Conservation (phyloP, 2,888 invertebrate species). For the Heliconius sara region DNA sequence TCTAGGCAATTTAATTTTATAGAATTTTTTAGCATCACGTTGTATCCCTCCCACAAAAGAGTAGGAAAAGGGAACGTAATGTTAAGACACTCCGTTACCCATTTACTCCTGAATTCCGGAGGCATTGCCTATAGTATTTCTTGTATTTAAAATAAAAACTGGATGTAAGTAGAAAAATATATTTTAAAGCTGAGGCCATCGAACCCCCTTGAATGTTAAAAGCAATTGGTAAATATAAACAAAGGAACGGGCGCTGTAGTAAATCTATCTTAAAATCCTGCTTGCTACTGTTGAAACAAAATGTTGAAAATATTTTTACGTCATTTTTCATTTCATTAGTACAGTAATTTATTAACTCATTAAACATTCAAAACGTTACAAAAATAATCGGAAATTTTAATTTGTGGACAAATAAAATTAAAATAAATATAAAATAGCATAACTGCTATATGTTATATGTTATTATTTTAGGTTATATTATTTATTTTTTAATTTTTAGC, state of each 20-base stretch:
- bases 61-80: too few species aligned
- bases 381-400: too few species aligned
- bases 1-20: not conserved
- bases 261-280: constrained; percentile 23
- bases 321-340: not conserved
- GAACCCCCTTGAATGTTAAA: constrained; percentile 55
- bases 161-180: not conserved
- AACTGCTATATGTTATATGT: too few species aligned
- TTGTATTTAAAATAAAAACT: not conserved
- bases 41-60: too few species aligned
- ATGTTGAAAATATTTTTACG: not conserved
- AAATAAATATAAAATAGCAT: too few species aligned
- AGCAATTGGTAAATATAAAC: constrained; percentile 54
- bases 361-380: not conserved
- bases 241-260: constrained; percentile 29
- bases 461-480: too few species aligned
- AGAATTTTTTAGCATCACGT: too few species aligned
- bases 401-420: too few species aligned
- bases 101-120: too few species aligned
- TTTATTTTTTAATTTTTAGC: too few species aligned
- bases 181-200: constrained; percentile 48
- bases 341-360: not conserved
- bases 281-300: not conserved
- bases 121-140: not conserved
- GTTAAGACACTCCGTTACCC: too few species aligned